Evolutionary conservation across 2,888 invertebrate genomes (phyloP), one percentile per base, ranked within the genome.

Genomic region (Odontomyia ornata): DNA sequence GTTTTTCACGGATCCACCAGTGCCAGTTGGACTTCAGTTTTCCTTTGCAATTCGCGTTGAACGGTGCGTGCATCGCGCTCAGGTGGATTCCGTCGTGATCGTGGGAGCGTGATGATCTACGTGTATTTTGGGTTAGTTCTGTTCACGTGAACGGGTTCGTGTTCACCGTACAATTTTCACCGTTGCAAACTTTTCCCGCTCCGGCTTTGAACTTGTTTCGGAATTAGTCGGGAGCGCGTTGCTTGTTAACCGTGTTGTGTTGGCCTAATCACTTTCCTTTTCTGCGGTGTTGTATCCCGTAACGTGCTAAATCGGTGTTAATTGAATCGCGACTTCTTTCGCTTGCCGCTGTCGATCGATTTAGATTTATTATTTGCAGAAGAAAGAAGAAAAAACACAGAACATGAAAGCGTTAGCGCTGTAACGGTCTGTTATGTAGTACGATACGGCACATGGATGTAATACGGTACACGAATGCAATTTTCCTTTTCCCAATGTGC

Each of bases 11-110:
- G 56, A 21, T 56, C 56, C n/a, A 28, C 18, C 21, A 21, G 21
- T 2, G 15, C 15, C 23, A 21, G 1, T n/a, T 4, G 2, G 56
- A 4, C 21, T 9, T 67, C 56, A 72, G 72, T 72, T 72, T 72
- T 72, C 56, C 21, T 30, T 30, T 72, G 72, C 4, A 28, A 56
- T 30, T 56, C 72, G 72, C 72, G 27, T 56, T 27, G 72, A 21
- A 21, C 15, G 72, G 72, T 72, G 43, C 3, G n/a, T 25, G 56
- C 18, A 27, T 52, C 56, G 52, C 21, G 65, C 18, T 30, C 65
- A 36, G 65, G 43, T 30, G 65, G 11, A 65, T 1, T 7, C 23
- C 36, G 65, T 2, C 64, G 64, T 65, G 65, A 65, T 36, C 65
- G 65, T 43, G 65, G 28, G 43, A 36, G 36, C 65, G 65, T 11